A percentile compares a stretch with the other conserved stretches of the same genome.
These are phyloP conservation scores for Halesus radiatus DNA, from an alignment of 1,140 invertebrate genomes.

Conservation along the genomic window DNA sequence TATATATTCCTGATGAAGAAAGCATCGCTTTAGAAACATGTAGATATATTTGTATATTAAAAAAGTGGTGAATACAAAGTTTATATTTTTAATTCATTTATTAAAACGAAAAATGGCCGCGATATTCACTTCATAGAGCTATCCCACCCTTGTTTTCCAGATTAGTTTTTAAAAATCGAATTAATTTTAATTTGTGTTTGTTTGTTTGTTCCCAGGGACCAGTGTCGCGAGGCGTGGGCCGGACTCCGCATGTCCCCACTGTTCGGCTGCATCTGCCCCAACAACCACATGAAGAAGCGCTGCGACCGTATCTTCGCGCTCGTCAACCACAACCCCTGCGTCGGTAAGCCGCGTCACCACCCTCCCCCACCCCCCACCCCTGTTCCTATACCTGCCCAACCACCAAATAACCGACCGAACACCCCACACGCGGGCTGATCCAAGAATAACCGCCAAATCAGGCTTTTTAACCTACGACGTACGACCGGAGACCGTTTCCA, in stretches of 20 bases:
- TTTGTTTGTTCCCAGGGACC: conserved; percentile 74
- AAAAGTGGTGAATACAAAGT: too few relatives aligned
- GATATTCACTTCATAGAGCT: too few relatives aligned
- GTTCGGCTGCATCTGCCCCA: conserved; percentile 92
- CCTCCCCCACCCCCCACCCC: conserved; percentile 31
- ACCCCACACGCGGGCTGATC: conserved; percentile 30
- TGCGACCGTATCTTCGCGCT: conserved; percentile 88
- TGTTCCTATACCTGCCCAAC: too few relatives aligned
- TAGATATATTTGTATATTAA: too few relatives aligned
- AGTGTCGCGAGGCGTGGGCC: conserved; percentile 87
- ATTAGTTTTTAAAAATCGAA: too few relatives aligned
- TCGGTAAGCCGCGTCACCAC: conserved; percentile 78
- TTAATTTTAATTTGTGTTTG: too few relatives aligned
- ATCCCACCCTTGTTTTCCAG: too few relatives aligned
- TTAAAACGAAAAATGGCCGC: too few relatives aligned
- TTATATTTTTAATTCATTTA: too few relatives aligned
- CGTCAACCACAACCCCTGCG: conserved; percentile 92
- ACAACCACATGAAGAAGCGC: conserved; percentile 87
- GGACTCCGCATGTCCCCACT: conserved; percentile 86
- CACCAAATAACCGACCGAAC: conserved; percentile 34
- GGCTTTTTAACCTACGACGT: neutral
- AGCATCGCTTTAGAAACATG: too few relatives aligned
- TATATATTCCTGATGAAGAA: too few relatives aligned
- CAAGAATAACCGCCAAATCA: neutral
- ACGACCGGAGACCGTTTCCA: too few relatives aligned